Evolutionary conservation across 2,113 vertebrate genomes (phyloP).

Genomic region (Carettochelys insculpta): DNA sequence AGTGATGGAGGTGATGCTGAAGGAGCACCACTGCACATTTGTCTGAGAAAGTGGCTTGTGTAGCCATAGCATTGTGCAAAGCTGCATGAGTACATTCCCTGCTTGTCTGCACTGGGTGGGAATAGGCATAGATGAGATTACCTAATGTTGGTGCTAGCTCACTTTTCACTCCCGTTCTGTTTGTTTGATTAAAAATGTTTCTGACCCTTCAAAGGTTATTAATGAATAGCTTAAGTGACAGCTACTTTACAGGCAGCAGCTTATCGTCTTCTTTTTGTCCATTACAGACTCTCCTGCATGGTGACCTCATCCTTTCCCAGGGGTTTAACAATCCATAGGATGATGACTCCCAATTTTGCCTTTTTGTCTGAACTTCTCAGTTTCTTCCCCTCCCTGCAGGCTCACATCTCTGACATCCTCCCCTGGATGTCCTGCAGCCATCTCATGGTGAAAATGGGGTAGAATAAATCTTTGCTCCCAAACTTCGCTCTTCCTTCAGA

Average conservation of each 20-base stretch:
- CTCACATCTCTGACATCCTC: neutral
- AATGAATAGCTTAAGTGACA: conserved; percentile 14
- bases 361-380: neutral
- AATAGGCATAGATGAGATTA: neutral
- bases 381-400: neutral
- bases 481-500: neutral
- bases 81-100: neutral
- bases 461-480: neutral
- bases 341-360: neutral
- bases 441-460: neutral
- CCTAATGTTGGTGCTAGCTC: neutral
- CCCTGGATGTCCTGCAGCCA: neutral
- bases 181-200: neutral
- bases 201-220: neutral
- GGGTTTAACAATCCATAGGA: neutral
- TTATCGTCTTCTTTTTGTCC: neutral
- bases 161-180: neutral
- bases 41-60: neutral
- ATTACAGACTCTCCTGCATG: neutral
- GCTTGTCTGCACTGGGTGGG: accelerated
- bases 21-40: conserved; percentile 32
- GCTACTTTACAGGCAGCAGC: neutral
- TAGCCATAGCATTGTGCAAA: neutral
- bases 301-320: neutral
- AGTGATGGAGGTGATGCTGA: conserved; percentile 39